Evolutionary conservation across 2,113 vertebrate species (phyloP), one percentile per base, ranked within the genome.

Genomic region (Leptosomus discolor): DNA sequence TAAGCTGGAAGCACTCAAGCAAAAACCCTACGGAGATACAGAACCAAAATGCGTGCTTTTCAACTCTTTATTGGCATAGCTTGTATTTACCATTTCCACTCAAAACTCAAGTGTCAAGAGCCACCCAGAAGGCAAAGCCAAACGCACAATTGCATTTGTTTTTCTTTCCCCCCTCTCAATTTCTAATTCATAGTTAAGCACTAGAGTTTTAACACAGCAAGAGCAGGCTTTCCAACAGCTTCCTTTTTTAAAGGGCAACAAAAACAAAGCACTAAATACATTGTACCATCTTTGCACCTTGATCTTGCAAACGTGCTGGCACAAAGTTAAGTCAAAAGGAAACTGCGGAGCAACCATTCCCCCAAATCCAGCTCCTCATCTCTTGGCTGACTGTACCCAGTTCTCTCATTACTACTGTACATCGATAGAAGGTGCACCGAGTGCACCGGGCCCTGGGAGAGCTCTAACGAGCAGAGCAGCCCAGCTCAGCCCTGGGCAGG

Each of bases 341-440:
- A 45, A 14, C 36, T 51, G 21, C 13, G 21, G 1, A 37, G 18
- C 1, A 1, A 83, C 17, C 7, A 7, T 32, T 27, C 43, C 39
- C 63, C 21, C 15, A 68, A 83, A 68, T 12, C 7, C 60, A 63
- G 18, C 30, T 57, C 10, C 15, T 34, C 13, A 22, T 21, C 45
- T 41, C 57, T 15, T 10, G 6, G 8, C 18, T 4, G 6, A 6
- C 41, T 5, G 5, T 8, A 15, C 21, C 14, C 17, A 1, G 3
- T 13, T 69, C 34, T 32, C 24, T 36, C 54, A 8, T 5, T 9
- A 11, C 17, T 32, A 6, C 23, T n/a, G 22, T 7, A 29, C 32
- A 43, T 26, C 58, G 60, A 9, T 2, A 56, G 56, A 34, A 83
- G 20, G n/a, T 32, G 20, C 57, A 58, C 20, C 13, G 22, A 76